Base-by-base conservation (phyloP, 2,888 invertebrate genomes). In the Tetramorium bicarinatum region DNA sequence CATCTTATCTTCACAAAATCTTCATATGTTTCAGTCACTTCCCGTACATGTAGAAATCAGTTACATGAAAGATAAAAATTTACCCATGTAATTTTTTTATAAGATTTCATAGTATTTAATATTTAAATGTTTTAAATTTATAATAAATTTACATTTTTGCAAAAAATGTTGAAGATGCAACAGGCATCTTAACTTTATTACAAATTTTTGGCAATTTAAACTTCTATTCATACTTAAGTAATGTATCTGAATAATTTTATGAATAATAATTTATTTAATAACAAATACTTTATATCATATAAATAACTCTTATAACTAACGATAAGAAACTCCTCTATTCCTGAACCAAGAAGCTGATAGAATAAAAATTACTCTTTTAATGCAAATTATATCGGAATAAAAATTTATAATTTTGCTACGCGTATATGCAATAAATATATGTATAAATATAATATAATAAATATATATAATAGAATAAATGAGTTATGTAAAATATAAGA, bases 91-190 rank as follows among this genome's bases (percentile, higher is more conserved):
- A n/a, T 69, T 67, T 52, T 44, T 18, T 15, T 18, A 0, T 62
- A 29, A 75, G 6, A 15, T 62, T 41, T 62, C 1, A 56, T 41
- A 54, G 41, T 66, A 21, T 47, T 44, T 25, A 25, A 25, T 67
- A 47, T 47, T n/a, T 18, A 9, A 38, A 82, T 87, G 79, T 84
- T 80, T 74, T 67, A 86, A 86, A 87, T 88, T 87, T 82, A 85
- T 64, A 77, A 84, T 21, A 69, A 84, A 47, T 64, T 59, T 29
- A 21, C 21, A 1, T 34, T 11, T 41, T 59, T 41, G 34, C 67
- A 59, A n/a, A 29, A 15, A 11, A 15, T 52, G 34, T 34, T 38
- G 0, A 61, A 47, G 7, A 29, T 66, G 38, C 34, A 49, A 6
- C 29, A n/a, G 54, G 15, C 44, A 29, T 54, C 18, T 9, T 21